These are phyloP conservation scores for Phyllostomus hastatus DNA, from an alignment of 2,113 vertebrate species.

Conservation along the genomic window DNA sequence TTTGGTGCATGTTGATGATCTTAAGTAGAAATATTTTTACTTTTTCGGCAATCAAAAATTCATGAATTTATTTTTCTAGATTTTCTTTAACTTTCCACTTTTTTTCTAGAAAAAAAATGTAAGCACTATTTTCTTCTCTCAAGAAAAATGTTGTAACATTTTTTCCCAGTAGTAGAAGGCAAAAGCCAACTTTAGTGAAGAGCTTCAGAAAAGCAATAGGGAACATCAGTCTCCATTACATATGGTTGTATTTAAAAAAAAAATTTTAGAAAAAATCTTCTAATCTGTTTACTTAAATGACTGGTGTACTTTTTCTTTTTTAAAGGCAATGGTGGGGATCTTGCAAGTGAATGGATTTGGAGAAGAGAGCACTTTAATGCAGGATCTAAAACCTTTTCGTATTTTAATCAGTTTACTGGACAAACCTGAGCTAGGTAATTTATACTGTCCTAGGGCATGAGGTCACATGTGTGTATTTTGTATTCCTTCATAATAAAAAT, in stretches of 20 bases:
- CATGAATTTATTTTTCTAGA: slow-evolving; percentile 23
- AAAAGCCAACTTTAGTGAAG: neutral
- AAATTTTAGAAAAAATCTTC: neutral
- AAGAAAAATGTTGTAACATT: neutral
- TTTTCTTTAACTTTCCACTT: neutral
- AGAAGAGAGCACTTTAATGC: slow-evolving; percentile 94
- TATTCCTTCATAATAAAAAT: slow-evolving; percentile 39
- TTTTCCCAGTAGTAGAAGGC: neutral
- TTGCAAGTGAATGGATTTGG: slow-evolving; percentile 94
- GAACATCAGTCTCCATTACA: neutral
- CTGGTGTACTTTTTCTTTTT: slow-evolving; percentile 55
- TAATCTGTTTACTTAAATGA: slow-evolving; percentile 46
- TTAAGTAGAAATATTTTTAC: slow-evolving; percentile 30
- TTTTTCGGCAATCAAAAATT: neutral
- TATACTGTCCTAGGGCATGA: neutral
- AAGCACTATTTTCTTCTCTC: slow-evolving; percentile 23
- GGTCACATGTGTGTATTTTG: neutral
- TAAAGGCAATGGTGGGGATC: slow-evolving; percentile 97
- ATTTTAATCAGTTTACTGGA: slow-evolving; percentile 99
- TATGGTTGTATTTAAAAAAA: slow-evolving; percentile 8
- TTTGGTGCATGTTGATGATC: neutral
- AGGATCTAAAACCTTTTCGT: slow-evolving; percentile 97
- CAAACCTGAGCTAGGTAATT: slow-evolving; percentile 96
- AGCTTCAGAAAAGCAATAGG: slow-evolving; percentile 24
- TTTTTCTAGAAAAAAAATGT: neutral